Conservation (phyloP, 2,888 invertebrate genomes). For the Eristalis pertinax region DNA sequence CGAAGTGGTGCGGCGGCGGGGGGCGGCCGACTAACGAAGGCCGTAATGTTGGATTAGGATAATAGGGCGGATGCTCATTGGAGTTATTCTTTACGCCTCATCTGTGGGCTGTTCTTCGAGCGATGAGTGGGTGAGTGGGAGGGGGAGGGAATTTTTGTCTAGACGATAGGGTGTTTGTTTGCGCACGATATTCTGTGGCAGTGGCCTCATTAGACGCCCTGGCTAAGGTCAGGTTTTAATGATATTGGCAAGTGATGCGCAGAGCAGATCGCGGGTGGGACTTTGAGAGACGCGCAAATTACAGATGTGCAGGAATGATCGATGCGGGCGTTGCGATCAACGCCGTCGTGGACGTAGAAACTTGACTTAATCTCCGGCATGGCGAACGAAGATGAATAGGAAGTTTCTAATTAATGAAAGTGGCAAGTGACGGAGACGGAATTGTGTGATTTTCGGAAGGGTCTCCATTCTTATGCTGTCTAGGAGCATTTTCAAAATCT, state of each 20-base stretch:
- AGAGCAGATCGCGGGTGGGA: background rate
- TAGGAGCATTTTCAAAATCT: no score
- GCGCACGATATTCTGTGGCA: slow-evolving; percentile 3
- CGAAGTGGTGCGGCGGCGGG: background rate
- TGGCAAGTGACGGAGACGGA: no score
- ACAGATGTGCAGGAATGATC: no score
- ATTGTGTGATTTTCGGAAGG: no score
- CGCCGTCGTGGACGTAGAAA: no score
- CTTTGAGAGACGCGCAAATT: background rate
- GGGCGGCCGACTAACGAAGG: slow-evolving; percentile 1
- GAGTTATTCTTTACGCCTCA: slow-evolving; percentile 4
- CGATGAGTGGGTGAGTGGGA: no score
- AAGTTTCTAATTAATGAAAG: no score
- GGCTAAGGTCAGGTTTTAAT: background rate
- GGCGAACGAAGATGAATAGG: no score
- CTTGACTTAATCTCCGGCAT: no score
- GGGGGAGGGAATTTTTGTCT: background rate
- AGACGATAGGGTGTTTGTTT: background rate
- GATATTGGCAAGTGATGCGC: background rate
- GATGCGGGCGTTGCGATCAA: no score
- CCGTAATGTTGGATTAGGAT: slow-evolving; percentile 30
- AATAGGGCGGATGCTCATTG: slow-evolving; percentile 4
- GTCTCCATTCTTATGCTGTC: no score
- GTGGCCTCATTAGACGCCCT: slow-evolving; percentile 1
- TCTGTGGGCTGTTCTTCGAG: background rate